A percentile compares a stretch with the other conserved stretches of the same genome.
These are phyloP conservation scores for Muntiacus muntjak DNA, from an alignment of 2,113 vertebrate genomes.

Conservation along the genomic window DNA sequence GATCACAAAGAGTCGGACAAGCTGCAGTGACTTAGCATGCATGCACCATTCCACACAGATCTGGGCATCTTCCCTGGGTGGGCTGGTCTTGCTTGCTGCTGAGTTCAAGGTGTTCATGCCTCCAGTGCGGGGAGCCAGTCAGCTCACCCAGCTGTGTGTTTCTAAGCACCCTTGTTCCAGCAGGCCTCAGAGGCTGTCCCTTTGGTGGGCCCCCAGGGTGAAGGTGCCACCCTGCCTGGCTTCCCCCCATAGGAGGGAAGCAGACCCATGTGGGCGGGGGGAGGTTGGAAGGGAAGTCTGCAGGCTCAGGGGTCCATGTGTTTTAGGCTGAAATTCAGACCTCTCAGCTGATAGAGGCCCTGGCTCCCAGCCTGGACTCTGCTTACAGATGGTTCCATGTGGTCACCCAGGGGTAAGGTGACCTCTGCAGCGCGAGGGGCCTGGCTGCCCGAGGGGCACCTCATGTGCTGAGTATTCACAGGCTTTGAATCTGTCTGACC, in stretches of 20 bases:
- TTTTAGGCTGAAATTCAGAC: not conserved
- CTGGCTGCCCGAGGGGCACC: rapidly evolving
- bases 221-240: rapidly evolving
- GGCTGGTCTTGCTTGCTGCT: not conserved
- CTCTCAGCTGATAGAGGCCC: not conserved
- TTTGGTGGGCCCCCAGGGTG: not conserved
- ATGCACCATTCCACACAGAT: not conserved
- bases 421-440: rapidly evolving
- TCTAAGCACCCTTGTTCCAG: not conserved
- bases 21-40: not conserved
- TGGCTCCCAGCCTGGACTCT: not conserved
- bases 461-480: rapidly evolving
- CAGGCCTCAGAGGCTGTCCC: rapidly evolving
- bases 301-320: rapidly evolving
- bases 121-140: not conserved
- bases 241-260: not conserved
- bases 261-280: rapidly evolving
- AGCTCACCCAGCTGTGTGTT: rapidly evolving
- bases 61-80: rapidly evolving
- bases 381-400: not conserved
- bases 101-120: rapidly evolving
- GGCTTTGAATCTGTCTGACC: not conserved
- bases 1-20: not conserved
- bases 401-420: not conserved
- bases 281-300: too few species aligned